phyloP scores from a whole-genome alignment of 2,888 invertebrate species.

The Macrophya annulata region DNA sequence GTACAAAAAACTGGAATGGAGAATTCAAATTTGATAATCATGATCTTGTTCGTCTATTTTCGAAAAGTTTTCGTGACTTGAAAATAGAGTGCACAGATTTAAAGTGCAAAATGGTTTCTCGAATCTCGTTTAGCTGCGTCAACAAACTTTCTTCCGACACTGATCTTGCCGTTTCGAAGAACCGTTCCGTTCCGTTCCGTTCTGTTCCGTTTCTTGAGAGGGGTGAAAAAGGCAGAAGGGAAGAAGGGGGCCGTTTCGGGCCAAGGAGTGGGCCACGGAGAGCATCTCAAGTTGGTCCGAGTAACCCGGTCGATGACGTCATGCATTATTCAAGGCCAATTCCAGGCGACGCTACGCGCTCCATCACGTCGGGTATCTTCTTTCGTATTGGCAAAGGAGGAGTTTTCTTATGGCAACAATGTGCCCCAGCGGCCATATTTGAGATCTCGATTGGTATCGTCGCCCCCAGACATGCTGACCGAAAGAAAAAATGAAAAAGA shows the following conservation, averaged over 20 bases:
- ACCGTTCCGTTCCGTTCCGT: conserved; percentile 20
- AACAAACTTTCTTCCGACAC: conserved; percentile 50
- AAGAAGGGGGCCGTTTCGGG: conserved; percentile 34
- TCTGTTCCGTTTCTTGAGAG: neutral
- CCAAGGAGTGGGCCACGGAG: conserved; percentile 40
- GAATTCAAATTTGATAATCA: conserved; percentile 32
- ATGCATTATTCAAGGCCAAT: conserved; percentile 60
- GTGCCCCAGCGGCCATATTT: conserved; percentile 34
- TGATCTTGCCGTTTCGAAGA: conserved; percentile 47
- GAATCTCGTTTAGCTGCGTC: conserved; percentile 53
- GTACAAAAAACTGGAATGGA: neutral
- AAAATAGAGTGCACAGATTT: conserved; percentile 33
- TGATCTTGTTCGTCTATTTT: neutral
- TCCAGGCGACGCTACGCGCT: conserved; percentile 51
- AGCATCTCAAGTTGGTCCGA: conserved; percentile 55
- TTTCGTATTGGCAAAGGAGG: conserved; percentile 47
- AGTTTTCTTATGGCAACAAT: conserved; percentile 45
- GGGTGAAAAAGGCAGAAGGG: conserved; percentile 31
- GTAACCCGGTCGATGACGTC: conserved; percentile 56
- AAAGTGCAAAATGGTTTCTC: conserved; percentile 38
- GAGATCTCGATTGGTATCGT: conserved; percentile 50
- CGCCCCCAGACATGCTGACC: conserved; percentile 45
- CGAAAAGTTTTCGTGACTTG: conserved; percentile 10
- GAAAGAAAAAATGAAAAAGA: neutral
- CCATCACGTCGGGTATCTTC: conserved; percentile 45